Evolutionary conservation across 2,797 vertebrate genomes (phyloP).

Genomic region (Avahi laniger): DNA sequence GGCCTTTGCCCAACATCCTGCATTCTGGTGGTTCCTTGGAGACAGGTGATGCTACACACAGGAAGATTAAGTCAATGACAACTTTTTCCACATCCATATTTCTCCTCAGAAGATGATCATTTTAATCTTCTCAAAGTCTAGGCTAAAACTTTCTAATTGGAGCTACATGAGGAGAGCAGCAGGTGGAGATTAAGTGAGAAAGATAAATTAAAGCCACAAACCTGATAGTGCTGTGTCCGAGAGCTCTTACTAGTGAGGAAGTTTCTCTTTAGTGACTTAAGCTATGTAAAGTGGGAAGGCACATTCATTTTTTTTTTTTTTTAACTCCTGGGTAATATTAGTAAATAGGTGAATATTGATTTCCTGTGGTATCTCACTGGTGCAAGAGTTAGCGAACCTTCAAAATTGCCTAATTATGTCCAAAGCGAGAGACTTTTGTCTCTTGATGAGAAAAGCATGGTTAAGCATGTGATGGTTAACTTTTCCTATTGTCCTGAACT

Average conservation of each 20-base stretch:
- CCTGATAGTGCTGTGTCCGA: neutral
- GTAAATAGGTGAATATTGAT: neutral
- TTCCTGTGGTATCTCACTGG: neutral
- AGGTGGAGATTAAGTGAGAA: neutral
- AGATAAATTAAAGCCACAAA: neutral
- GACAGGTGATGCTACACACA: neutral
- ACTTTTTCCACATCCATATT: neutral
- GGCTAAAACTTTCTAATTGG: neutral
- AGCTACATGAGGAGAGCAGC: neutral
- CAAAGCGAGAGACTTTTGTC: neutral
- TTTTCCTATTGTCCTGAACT: slow-evolving; percentile 6
- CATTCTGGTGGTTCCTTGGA: neutral
- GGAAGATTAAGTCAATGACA: neutral
- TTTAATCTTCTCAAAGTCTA: neutral
- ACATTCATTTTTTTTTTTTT: neutral
- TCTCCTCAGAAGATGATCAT: neutral
- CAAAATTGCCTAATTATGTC: neutral
- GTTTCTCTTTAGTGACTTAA: neutral
- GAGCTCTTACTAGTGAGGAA: neutral
- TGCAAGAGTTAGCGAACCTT: neutral
- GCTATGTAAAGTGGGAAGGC: neutral
- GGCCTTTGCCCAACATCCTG: neutral
- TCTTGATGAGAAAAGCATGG: neutral
- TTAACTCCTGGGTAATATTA: neutral
- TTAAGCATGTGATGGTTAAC: neutral